Evolutionary conservation across 2,888 invertebrate species (phyloP), one percentile per base, ranked within the genome.

Genomic region (Netelia inedita): DNA sequence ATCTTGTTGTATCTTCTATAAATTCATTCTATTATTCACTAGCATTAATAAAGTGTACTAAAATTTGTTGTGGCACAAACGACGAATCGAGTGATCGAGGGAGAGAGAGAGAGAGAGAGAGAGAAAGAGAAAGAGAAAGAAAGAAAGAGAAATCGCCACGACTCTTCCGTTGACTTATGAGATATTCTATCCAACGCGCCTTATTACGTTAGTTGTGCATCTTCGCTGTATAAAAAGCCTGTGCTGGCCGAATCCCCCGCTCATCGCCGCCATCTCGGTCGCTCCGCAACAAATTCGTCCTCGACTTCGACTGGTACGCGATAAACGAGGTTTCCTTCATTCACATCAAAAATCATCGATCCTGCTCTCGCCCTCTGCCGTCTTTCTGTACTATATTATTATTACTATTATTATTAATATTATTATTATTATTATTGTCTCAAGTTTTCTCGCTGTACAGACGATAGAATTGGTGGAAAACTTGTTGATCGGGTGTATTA

Each of bases 171-270:
- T 66, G 21, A 28, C 28, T 16, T 68, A n/a, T 23, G 50, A 28
- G 65, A 16, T 35, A 41, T 41, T 76, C 55, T 66, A 66, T 19
- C 35, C 66, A 75, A 75, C 61, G 19, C 74, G 75, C 75, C 55
- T 75, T 75, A 66, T 75, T 75, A 75, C 55, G 75, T 75, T 75
- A 55, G 53, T 69, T 78, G 50, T 69, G 59, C 23, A 61, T 23
- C 43, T 57, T n/a, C 23, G 75, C 57, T 66, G 65, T 59, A 69
- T 6, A 57, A 57, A 57, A 41, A 61, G 50, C 57, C 35, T 19
- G 35, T 23, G 28, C 46, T 50, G 53, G 21, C 66, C 55, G 21
- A 43, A 35, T 14, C 46, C 53, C 28, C n/a, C 74, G 19, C 28
- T 55, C 65, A 43, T 65, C n/a, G 55, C 55, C 50, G 28, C 16